Base-by-base conservation (phyloP, 1,140 invertebrate species). In the Halyomorpha halys region DNA sequence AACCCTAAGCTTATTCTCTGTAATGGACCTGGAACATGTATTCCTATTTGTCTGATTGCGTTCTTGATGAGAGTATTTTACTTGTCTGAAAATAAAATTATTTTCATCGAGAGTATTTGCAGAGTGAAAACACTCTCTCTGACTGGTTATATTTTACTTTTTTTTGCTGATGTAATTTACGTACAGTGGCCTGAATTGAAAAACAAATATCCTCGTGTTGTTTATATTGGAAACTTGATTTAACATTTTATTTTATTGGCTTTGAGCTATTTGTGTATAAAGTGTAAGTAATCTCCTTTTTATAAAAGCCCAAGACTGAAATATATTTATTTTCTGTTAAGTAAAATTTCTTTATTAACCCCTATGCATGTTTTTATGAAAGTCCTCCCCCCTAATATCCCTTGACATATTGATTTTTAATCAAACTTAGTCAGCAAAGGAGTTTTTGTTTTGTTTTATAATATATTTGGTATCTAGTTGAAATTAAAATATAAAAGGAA, bases 1-100 rank as follows among this genome's bases (percentile, higher is more conserved):
- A 80, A 76, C 65, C 92, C 92, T 21, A 81, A 91, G 72, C 71
- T 96, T 64, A 78, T 95, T 64, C 73, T 97, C 2, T 91, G 90
- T 72, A 98, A 98, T 79, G 96, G 96, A 0, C 96, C 95, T 61
- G 95, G 94, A 25, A 97, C 93, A 6, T 97, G 94, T 76, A 81
- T 98, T 66, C 94, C 93, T 34, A 75, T 94, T 45, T 93, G 90
- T 76, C 66, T 89, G 14, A 79, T 85, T 59, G 84, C 82, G 18
- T 86, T 85, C 72, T n/a, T 85, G 0, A 78, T 82, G 64, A 82
- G 86, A 78, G 73, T 83, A 27, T 72, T 89, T 0, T 83, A 80
- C 65, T 70, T 92, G 11, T 74, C 78, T 27, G 77, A 86, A 65
- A 83, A 81, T 65, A 85, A 81, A 73, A 89, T 97, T 63, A 79